Evolutionary conservation across 2,113 vertebrate species (phyloP).

Genomic region (Tragelaphus scriptus): DNA sequence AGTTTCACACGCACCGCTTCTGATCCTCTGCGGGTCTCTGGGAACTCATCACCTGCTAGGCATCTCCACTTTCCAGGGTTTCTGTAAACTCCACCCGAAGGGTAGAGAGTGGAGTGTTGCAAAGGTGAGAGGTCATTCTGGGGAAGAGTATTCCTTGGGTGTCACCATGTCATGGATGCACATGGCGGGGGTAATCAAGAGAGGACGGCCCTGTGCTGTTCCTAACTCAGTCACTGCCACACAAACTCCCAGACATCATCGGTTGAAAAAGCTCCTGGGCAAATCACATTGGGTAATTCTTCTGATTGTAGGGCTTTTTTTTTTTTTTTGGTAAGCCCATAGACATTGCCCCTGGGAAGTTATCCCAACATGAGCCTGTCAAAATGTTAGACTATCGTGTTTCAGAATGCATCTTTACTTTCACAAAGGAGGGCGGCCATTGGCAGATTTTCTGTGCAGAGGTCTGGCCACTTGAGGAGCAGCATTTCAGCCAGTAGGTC

Average conservation of each 20-base stretch:
- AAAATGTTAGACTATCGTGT: background rate
- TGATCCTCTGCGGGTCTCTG: background rate
- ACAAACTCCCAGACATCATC: background rate
- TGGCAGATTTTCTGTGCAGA: background rate
- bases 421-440: background rate
- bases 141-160: background rate
- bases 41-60: background rate
- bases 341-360: background rate
- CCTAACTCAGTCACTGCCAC: background rate
- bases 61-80: background rate
- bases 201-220: background rate
- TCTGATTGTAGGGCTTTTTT: background rate
- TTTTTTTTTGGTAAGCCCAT: background rate
- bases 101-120: background rate
- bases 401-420: background rate
- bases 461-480: background rate
- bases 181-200: background rate
- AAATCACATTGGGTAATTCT: background rate
- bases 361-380: background rate
- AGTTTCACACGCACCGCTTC: background rate
- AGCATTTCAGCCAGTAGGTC: background rate
- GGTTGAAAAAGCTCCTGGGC: background rate
- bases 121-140: background rate
- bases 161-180: fast-evolving
- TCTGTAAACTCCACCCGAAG: background rate